phyloP scores from a whole-genome alignment of 37 sponge, comb jelly and placozoan species.

The Halichondria panicea region DNA sequence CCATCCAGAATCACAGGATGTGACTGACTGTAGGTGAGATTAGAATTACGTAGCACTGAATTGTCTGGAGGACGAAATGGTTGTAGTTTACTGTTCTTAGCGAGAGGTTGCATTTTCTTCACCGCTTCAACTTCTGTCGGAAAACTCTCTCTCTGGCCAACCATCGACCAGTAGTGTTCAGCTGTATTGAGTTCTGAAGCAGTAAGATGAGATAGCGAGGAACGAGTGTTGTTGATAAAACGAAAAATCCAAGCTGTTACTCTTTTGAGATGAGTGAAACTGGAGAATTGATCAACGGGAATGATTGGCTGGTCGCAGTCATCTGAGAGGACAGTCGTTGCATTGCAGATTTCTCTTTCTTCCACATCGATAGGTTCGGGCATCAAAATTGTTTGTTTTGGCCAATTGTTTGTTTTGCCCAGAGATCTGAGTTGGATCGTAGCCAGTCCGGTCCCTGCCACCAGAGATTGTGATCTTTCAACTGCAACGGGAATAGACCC shows the following conservation, averaged over 20 bases:
- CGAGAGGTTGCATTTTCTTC: constrained; percentile 11
- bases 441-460: constrained; percentile 24
- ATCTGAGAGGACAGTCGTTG: not conserved
- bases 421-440: not conserved
- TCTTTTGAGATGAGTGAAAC: constrained; percentile 25
- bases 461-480: constrained; percentile 29
- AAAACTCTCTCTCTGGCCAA: constrained; percentile 29
- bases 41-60: constrained; percentile 24
- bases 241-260: constrained; percentile 28
- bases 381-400: not conserved
- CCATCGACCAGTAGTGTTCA: constrained; percentile 22
- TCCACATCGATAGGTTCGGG: not conserved
- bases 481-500: constrained; percentile 15
- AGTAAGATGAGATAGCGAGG: constrained; percentile 12
- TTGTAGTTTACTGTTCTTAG: constrained; percentile 27
- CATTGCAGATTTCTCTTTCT: constrained; percentile 20
- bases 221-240: constrained; percentile 20
- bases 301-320: constrained; percentile 10
- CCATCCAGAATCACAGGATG: constrained; percentile 51
- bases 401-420: not conserved
- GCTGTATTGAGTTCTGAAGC: constrained; percentile 12
- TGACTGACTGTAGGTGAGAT: constrained; percentile 11
- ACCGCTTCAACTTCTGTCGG: constrained; percentile 5
- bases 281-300: constrained; percentile 15
- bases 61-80: constrained; percentile 16